Base-by-base conservation (phyloP, 2,888 invertebrate species). In the Drosophila borborema region DNA sequence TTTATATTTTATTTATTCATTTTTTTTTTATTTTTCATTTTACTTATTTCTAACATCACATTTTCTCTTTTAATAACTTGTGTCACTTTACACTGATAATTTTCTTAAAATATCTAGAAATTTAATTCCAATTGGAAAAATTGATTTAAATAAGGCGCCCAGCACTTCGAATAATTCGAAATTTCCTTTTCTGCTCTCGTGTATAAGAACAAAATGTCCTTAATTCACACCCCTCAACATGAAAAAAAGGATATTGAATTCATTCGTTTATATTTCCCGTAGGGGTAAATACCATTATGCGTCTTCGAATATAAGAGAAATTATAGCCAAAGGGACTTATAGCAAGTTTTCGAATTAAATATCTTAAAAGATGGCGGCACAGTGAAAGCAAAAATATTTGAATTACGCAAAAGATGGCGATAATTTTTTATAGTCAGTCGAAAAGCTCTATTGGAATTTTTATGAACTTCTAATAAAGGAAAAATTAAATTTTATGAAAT, bases 311-410 rank as follows among this genome's bases (percentile, higher is more conserved):
- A 51, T 49, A 31, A 49, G 49, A 31, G n/a, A 31, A n/a, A 51
- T 51, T 48, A 48, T 48, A 28, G 48, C n/a, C 4, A 28, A 6
- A 34, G 51, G 51, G 51, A 51, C 14, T 51, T 51, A 51, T 34
- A 9, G 51, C 51, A 18, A 14, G 1, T 34, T 51, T 51, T 51
- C 34, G 51, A 34, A 51, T 1, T 34, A 51, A 34, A 51, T 18
- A 18, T 34, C 12, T 34, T 34, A 12, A 34, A 18, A 51, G 51
- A 51, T 51, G 51, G 51, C 51, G 51, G 1, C 51, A 51, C 18
- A 14, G 31, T 51, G 51, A 1, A 7, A 12, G 1, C 12, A 18
- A 51, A 18, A 8, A 7, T 14, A 51, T 18, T 7, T 18, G 34
- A 51, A 51, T 14, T 51, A 0, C 18, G 8, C 34, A 51, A 6